phyloP scores from a whole-genome alignment of 2,113 vertebrate genomes.

The Leptobrachium leishanense region DNA sequence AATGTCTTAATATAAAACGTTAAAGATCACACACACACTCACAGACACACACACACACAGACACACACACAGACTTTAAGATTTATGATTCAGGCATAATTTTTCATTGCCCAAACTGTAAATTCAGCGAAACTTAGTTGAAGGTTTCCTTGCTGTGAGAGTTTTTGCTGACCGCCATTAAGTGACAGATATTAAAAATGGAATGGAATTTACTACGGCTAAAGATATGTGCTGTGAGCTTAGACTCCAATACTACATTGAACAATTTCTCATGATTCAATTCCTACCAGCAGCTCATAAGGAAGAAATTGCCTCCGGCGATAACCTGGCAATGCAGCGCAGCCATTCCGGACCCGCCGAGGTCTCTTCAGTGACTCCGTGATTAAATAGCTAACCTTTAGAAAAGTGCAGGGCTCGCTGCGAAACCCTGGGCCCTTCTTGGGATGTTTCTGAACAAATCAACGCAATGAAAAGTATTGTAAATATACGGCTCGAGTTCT shows the following conservation, averaged over 20 bases:
- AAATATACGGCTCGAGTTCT: background rate
- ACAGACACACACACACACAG: too few relatives aligned
- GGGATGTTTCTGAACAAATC: background rate
- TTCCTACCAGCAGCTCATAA: background rate
- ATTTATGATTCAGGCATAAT: background rate
- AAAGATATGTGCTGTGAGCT: constrained; percentile 10
- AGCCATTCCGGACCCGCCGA: background rate
- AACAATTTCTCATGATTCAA: constrained; percentile 3
- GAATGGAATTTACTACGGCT: background rate
- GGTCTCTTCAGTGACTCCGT: background rate
- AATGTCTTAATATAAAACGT: too few relatives aligned
- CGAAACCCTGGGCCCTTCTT: background rate
- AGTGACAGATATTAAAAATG: constrained; percentile 25
- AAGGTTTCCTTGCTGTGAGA: constrained; percentile 16
- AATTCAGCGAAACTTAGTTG: constrained; percentile 31
- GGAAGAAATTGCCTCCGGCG: background rate
- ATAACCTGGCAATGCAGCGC: constrained; percentile 2
- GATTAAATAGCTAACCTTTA: constrained; percentile 6
- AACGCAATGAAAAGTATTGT: background rate
- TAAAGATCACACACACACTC: too few relatives aligned
- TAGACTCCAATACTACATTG: background rate
- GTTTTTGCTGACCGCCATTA: constrained; percentile 38
- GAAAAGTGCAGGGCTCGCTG: background rate
- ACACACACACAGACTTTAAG: too few relatives aligned
- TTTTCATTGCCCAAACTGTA: constrained; percentile 35